These are phyloP conservation scores for Microcebus ravelobensis DNA, from an alignment of 2,113 vertebrate genomes.

Conservation along the genomic window DNA sequence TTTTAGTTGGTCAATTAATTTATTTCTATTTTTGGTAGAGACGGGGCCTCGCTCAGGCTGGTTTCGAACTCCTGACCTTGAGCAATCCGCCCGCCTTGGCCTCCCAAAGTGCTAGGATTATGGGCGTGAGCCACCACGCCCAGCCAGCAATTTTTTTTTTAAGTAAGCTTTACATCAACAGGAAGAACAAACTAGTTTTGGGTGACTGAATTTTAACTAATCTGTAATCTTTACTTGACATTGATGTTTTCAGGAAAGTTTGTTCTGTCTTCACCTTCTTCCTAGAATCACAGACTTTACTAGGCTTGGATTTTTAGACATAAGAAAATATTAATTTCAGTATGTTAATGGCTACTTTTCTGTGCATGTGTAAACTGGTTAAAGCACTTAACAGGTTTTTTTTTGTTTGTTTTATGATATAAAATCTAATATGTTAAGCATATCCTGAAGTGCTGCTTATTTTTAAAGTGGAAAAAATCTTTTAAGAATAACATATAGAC, in stretches of 20 bases:
- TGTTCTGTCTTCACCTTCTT: slow-evolving; percentile 60
- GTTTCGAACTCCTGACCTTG: too few species aligned
- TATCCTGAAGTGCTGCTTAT: slow-evolving; percentile 69
- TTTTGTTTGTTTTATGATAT: slow-evolving; percentile 57
- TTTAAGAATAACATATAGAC: slow-evolving; percentile 55
- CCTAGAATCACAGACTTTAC: slow-evolving; percentile 58
- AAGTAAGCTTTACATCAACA: not conserved
- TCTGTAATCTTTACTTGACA: slow-evolving; percentile 47
- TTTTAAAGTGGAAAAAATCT: slow-evolving; percentile 66
- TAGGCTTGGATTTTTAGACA: slow-evolving; percentile 28
- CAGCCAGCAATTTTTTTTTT: not conserved
- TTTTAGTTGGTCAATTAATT: too few species aligned
- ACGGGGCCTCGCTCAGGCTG: too few species aligned
- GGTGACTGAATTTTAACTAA: slow-evolving; percentile 47
- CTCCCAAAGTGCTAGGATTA: too few species aligned
- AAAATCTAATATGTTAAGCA: slow-evolving; percentile 70
- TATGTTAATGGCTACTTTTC: slow-evolving; percentile 73
- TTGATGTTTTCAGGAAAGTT: slow-evolving; percentile 74
- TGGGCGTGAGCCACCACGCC: too few species aligned
- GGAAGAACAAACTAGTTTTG: slow-evolving; percentile 7
- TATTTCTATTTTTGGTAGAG: too few species aligned
- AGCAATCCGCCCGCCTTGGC: too few species aligned
- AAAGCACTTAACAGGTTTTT: slow-evolving; percentile 68
- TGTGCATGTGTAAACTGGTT: slow-evolving; percentile 70
- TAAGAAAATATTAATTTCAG: slow-evolving; percentile 54